A percentile compares a stretch with the other conserved stretches of the same genome.
Evolutionary conservation across 37 sponge, comb jelly and placozoan species (phyloP).

Genomic region (Spongilla lacustris): DNA sequence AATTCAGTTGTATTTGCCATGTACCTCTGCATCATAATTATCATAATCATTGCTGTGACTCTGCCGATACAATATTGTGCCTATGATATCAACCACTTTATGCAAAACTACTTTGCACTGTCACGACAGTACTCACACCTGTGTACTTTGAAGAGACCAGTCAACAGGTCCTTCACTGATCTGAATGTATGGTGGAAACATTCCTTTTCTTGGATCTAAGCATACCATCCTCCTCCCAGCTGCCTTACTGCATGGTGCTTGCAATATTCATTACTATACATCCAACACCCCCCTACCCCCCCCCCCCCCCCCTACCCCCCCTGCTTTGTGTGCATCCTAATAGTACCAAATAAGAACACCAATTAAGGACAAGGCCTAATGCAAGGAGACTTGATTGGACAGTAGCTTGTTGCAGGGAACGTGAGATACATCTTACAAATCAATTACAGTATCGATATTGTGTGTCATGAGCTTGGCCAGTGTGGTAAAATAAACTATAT

Average conservation of each 20-base stretch:
- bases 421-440: too few relatives aligned
- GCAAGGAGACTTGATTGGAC: too few relatives aligned
- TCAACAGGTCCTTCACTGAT: not conserved
- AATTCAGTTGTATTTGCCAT: constrained; percentile 27
- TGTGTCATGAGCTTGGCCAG: too few relatives aligned
- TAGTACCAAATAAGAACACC: too few relatives aligned
- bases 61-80: constrained; percentile 29
- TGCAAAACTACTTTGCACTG: constrained; percentile 10
- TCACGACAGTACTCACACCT: not conserved
- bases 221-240: not conserved
- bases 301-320: too few relatives aligned
- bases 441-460: too few relatives aligned
- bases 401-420: too few relatives aligned
- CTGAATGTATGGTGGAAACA: constrained; percentile 6
- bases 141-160: not conserved
- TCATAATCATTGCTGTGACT: not conserved
- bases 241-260: not conserved
- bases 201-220: not conserved
- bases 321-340: too few relatives aligned
- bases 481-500: too few relatives aligned
- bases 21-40: constrained; percentile 18
- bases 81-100: constrained; percentile 51
- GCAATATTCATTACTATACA: not conserved
- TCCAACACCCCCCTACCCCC: too few relatives aligned
- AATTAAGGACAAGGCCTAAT: too few relatives aligned